phyloP scores from a whole-genome alignment of 2,888 invertebrate species.

The Calephelis perditalis region DNA sequence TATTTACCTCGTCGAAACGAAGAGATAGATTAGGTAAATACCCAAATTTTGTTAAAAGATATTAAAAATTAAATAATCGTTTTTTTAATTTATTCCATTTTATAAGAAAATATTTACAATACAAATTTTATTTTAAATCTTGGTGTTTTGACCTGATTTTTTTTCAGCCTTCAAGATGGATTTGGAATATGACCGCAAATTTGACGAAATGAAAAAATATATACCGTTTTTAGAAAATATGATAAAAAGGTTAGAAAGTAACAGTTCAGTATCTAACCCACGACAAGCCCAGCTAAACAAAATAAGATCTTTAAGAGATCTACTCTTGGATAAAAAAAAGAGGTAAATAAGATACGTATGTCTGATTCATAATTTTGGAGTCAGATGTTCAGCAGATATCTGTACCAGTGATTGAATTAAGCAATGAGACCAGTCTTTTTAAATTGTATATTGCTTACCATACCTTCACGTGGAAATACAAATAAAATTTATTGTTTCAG shows the following conservation, averaged over 20 bases:
- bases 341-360: constrained; percentile 49
- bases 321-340: constrained; percentile 80
- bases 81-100: too few species aligned
- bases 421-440: too few species aligned
- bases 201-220: constrained; percentile 82
- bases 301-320: constrained; percentile 79
- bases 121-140: too few species aligned
- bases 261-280: constrained; percentile 59
- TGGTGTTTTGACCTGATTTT: neutral
- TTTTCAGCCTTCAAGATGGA: constrained; percentile 57
- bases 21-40: too few species aligned
- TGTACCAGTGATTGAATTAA: neutral
- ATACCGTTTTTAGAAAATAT: constrained; percentile 86
- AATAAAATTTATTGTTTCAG: constrained; percentile 52
- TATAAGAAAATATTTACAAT: too few species aligned
- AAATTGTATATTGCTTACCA: too few species aligned
- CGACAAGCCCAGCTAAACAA: constrained; percentile 80
- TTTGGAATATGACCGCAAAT: constrained; percentile 77
- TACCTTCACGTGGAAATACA: neutral
- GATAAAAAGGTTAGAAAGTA: constrained; percentile 80
- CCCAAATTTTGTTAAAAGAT: too few species aligned
- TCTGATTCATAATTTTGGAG: constrained; percentile 3
- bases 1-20: too few species aligned
- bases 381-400: neutral
- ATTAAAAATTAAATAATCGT: too few species aligned